Evolutionary conservation across 2,797 vertebrate genomes (phyloP), one percentile per base, ranked within the genome.

Genomic region (Aselliscus stoliczkanus): DNA sequence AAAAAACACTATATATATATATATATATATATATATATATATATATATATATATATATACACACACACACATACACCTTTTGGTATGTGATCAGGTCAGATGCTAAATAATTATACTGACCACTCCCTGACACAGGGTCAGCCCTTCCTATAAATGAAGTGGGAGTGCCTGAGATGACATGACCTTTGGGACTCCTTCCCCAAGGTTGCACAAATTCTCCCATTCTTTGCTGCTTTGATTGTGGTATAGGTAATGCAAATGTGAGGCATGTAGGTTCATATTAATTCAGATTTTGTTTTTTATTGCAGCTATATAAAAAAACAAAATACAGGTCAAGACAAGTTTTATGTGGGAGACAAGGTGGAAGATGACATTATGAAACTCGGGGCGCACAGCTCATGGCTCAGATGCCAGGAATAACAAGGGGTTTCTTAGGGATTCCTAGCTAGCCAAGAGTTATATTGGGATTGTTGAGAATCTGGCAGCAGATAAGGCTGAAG

Each of bases 261-360:
- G 5, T 42, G 76, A 75, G 25, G 52, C 17, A 67, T 25, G 70
- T 87, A 25, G 34, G 9, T 37, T 60, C 42, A 23, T 31, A 42
- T 39, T 70, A 70, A 84, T 65, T 84, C 65, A 72, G 50, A 92
- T 95, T 67, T 70, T 93, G 42, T 10, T 89, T 73, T 87, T 79
- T 34, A 89, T 7, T 60, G 21, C 13, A 52, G 75, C 83, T 81
- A 65, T 64, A 7, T 20, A 80, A 90, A 92, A 56, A 82, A 77
- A 77, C 9, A 91, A 3, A 23, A 70, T 54, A 75, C 18, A 93
- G 23, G 13, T 56, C 58, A 75, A 93, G 82, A 70, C 9, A 60
- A 4, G 10, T 31, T 76, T 70, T 50, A 44, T 29, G 42, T 39
- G 47, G n/a, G 29, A 76, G 76, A 54, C 42, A 86, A 84, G 14